Evolutionary conservation across 2,113 vertebrate species (phyloP), one percentile per base, ranked within the genome.

Genomic region (Lampris megalopsis): DNA sequence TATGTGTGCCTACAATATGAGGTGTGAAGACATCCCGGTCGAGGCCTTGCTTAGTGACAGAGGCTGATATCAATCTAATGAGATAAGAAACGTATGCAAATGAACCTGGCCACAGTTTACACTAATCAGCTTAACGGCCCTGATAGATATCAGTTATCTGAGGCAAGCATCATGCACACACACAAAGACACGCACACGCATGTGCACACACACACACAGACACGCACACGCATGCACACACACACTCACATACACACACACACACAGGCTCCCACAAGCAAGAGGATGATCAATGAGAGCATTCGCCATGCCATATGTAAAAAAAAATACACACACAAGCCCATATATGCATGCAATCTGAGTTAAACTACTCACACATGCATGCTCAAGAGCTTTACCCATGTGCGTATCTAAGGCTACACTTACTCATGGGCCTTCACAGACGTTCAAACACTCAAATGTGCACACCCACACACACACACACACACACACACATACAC

Each of bases 41-140:
- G 85, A 91, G 92, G 87, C 90, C 89, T 89, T 80, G 82, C 86
- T 80, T 88, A 75, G 90, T 87, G 91, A 92, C 86, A 87, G 88
- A 89, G 84, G 82, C 87, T 81, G 93, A 94, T 94, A 94, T 81
- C 81, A 77, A 94, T 94, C 92, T 94, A 94, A 94, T 93, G 91
- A 93, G 94, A 94, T 94, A 94, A 93, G 86, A 86, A 91, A 91
- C 70, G 79, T 89, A 94, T 94, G 93, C 93, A 94, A 94, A 95
- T 94, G 92, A 93, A 91, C 91, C 91, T 89, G 90, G 92, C 91
- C 90, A 88, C 90, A 93, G 90, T 89, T 84, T 88, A 91, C 86
- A 87, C 90, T 94, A 94, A 95, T 95, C 94, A 94, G 90, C 92
- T 94, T 94, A 95, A 88, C 85, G 36, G 73, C 83, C 80, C 81